Conservation (phyloP, 2,888 invertebrate species). For the Campoplex capitator region DNA sequence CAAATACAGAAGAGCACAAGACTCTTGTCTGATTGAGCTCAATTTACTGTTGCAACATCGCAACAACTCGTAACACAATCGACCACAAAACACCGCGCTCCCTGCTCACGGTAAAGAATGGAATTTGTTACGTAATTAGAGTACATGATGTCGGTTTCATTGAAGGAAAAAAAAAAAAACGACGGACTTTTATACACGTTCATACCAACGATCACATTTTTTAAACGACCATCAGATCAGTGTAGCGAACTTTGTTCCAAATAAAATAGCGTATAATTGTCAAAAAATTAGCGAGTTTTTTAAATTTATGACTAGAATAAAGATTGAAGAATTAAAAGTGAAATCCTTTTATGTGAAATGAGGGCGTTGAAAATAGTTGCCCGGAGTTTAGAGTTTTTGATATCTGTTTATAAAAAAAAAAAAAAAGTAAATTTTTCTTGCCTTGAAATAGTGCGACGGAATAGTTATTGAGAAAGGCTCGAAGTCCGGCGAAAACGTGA, state of each 20-base stretch:
- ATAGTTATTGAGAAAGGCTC: conserved; percentile 96
- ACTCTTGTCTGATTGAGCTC: conserved; percentile 93
- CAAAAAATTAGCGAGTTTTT: background rate
- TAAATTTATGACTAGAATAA: background rate
- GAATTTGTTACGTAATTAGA: conserved; percentile 42
- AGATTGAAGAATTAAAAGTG: background rate
- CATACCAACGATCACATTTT: background rate
- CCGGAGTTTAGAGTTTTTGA: too few species aligned
- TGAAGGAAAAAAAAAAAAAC: conserved; percentile 1
- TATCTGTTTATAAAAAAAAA: background rate
- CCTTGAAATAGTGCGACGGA: conserved; percentile 94
- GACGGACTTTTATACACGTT: background rate
- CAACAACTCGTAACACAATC: conserved; percentile 92
- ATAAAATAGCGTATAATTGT: background rate
- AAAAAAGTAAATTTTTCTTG: conserved; percentile 75
- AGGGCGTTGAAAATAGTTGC: too few species aligned
- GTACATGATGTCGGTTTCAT: conserved; percentile 1
- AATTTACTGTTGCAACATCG: conserved; percentile 95
- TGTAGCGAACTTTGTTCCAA: background rate
- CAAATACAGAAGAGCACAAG: conserved; percentile 95
- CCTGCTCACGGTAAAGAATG: conserved; percentile 84
- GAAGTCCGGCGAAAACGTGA: conserved; percentile 95
- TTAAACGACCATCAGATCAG: too few species aligned
- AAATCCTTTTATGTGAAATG: background rate
- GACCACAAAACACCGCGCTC: conserved; percentile 92